Base-by-base conservation (phyloP, 2,888 invertebrate genomes). In the Caenorhabditis wallacei region DNA sequence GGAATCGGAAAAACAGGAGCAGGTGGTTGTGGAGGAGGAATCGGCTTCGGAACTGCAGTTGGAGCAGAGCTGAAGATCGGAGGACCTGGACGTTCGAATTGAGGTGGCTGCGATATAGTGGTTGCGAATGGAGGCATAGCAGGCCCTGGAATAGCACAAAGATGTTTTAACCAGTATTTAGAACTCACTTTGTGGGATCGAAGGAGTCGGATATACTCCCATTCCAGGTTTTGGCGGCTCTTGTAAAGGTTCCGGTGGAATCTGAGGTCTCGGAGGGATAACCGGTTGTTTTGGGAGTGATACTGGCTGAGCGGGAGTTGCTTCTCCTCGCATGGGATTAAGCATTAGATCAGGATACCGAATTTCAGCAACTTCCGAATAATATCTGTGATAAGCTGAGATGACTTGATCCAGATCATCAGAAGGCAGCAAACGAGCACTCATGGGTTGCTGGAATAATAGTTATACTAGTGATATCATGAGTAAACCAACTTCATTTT, bases 341-440 rank as follows among this genome's bases (percentile, higher is more conserved):
- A 43, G 13, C 63, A 64, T 64, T 30, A 76, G 2, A 30, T 69
- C 61, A n/a, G 69, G 78, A 18, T 78, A 69, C 0, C 46, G 22
- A 10, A 78, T 78, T 18, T 61, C 66, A 1, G 59, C 10, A 1
- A 76, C 22, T 10, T 37, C 43, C 30, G 68, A 51, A 5, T 51
- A 16, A 18, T 61, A 66, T 2, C 51, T 43, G 20, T 35, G 40
- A 40, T 56, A 56, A 22, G 37, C 43, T 1, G 16, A 18, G 24
- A 78, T 78, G 13, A 40, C 69, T 8, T 63, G 22, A 56, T 75
- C 69, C 20, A 75, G 56, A 13, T n/a, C 57, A 16, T 81, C 75
- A 8, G 61, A 59, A 8, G 69, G 80, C 2, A 54, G 18, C 0
- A 74, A 56, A 11, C 80, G 48, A 0, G 80, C 24, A 35, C 61